Evolutionary conservation across 2,113 vertebrate genomes (phyloP).

Genomic region (Lagopus muta): DNA sequence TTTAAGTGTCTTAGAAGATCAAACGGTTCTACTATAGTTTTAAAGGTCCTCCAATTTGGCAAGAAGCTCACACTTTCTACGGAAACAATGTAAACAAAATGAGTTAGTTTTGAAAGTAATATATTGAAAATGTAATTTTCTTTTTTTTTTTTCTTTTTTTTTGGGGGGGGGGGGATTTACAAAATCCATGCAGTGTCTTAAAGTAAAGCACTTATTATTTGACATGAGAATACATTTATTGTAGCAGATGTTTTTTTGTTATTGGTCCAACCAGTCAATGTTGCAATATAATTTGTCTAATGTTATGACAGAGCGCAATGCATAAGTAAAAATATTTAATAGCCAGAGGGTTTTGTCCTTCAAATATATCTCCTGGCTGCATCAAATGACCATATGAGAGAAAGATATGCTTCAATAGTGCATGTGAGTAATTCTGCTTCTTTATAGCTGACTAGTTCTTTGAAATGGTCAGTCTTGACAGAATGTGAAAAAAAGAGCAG

Average conservation of each 20-base stretch:
- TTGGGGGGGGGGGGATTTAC: neutral
- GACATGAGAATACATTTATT: neutral
- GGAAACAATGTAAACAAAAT: neutral
- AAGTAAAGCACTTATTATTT: conserved; percentile 1
- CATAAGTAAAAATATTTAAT: neutral
- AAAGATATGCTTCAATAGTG: neutral
- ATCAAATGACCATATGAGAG: conserved; percentile 31
- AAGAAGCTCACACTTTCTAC: neutral
- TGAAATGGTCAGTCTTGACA: conserved; percentile 6
- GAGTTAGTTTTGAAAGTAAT: conserved; percentile 1
- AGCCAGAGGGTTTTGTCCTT: conserved; percentile 17
- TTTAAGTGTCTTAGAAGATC: neutral
- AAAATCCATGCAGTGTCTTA: conserved; percentile 11
- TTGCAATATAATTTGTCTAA: conserved; percentile 25
- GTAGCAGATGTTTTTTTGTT: neutral
- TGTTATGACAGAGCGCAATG: neutral
- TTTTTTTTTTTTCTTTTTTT: neutral
- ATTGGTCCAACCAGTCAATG: neutral
- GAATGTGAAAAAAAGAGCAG: neutral
- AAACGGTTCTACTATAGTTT: neutral
- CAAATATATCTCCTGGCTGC: conserved; percentile 20
- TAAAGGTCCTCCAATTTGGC: neutral
- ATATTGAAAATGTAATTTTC: neutral
- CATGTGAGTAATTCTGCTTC: neutral
- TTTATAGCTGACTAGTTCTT: conserved; percentile 18